Evolutionary conservation across 2,888 invertebrate species (phyloP), one percentile per base, ranked within the genome.

Genomic region (Anodontia alba): DNA sequence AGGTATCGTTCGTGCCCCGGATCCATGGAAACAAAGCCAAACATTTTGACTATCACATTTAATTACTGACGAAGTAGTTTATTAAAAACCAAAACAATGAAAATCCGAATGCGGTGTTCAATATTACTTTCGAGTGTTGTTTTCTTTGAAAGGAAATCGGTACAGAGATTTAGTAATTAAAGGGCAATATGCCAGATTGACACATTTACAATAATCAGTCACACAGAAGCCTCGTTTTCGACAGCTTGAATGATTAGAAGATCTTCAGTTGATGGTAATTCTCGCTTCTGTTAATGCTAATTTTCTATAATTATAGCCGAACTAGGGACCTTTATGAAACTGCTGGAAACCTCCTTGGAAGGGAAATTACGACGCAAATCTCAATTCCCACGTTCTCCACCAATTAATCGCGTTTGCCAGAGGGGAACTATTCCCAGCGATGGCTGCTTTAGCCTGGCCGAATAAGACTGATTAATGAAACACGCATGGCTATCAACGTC

Each of bases 361-460:
- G 77, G 49, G 51, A 74, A 69, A 49, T 72, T 38, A 74, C 66
- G 74, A 77, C 62, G 23, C 29, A 51, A 62, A 62, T 76, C 69
- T 76, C 54, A 43, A 70, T 81, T 81, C 80, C 80, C 80, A 81
- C 76, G 80, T 81, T 72, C 51, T 62, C 46, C 70, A 71, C 77
- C 80, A 77, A 81, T 81, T 81, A 81, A 81, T 46, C 15, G 46
- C 46, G 15, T 46, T 46, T 15, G 46, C 46, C 46, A 46, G 46
- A 46, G 46, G 46, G n/a, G 15, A 46, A 20, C 3, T 46, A 46
- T 46, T 20, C 46, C 46, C 46, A 46, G 17, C 17, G 46, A 46
- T 8, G 46, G 46, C 15, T 12, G 46, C n/a, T 46, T 46, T 46
- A 46, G 46, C 46, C 8, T 46, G 46, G 3, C 46, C 46, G 20